Percentiles rank a stretch among this genome's conserved stretches.
phyloP scores from a whole-genome alignment of 2,797 vertebrate genomes.

The Telmatherina bonti region DNA sequence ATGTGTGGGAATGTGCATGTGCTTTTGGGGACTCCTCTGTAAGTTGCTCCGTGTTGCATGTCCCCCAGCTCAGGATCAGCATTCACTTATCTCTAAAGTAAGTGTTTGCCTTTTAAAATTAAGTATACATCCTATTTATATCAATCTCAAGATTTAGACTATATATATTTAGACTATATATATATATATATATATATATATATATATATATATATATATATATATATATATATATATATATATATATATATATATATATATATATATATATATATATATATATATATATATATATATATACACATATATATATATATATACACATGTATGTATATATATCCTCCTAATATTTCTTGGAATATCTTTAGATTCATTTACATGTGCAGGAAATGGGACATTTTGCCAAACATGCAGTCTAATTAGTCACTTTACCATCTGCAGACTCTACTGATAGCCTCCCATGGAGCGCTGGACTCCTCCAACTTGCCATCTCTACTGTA shows the following conservation, averaged over 20 bases:
- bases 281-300: too few relatives aligned
- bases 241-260: too few relatives aligned
- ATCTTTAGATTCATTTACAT: background rate
- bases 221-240: too few relatives aligned
- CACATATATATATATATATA: too few relatives aligned
- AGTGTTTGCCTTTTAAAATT: background rate
- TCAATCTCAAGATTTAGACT: background rate
- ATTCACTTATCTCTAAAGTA: constrained; percentile 3
- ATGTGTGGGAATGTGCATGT: constrained; percentile 33
- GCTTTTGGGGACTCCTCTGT: constrained; percentile 48
- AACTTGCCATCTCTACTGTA: background rate
- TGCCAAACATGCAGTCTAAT: background rate
- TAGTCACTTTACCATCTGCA: constrained; percentile 1
- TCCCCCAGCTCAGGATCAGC: constrained; percentile 19
- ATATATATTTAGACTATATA: background rate
- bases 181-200: too few relatives aligned
- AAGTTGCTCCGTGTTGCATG: constrained; percentile 23
- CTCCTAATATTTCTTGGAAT: background rate
- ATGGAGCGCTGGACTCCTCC: background rate
- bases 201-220: too few relatives aligned
- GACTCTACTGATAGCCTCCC: background rate
- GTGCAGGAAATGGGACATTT: background rate
- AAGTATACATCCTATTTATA: background rate
- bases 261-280: too few relatives aligned
- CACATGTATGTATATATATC: too few relatives aligned